Evolutionary conservation across 2,888 invertebrate genomes (phyloP), one percentile per base, ranked within the genome.

Genomic region (Tribolium freemani): DNA sequence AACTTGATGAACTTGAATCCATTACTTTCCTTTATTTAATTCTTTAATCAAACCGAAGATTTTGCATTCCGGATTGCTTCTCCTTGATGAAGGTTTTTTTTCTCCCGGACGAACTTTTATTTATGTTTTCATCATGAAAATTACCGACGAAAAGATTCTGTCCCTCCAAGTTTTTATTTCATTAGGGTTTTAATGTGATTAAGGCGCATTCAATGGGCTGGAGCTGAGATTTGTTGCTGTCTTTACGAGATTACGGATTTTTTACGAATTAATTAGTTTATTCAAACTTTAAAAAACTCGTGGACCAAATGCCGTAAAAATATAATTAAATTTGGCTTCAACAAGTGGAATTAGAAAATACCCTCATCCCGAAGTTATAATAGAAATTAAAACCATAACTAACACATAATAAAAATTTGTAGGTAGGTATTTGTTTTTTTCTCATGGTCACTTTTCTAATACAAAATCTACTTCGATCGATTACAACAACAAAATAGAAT

Each of bases 1-100:
- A 83, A 80, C 81, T 81, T 81, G 79, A 82, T 81, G 80, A 80
- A 80, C 78, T 75, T 71, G 75, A 76, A 77, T 77, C 76, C 76
- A 75, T 77, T 76, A 75, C 75, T 74, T 75, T 66, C 64, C 71
- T 74, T 74, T 73, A 72, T 75, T 74, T 76, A 78, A 77, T 77
- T 75, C 75, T 72, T 78, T 78, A 78, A 77, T 77, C 74, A 75
- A 75, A 66, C 69, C 70, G 68, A 75, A 73, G 69, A 73, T 73
- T 75, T 75, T 63, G 67, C 73, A 71, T 71, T 60, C 44, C 9
- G 56, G 51, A 71, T 71, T 68, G 68, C 68, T 46, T 26, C 30
- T 54, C 20, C 46, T 26, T 46, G 50, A 46, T 21, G 45, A 26
- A 10, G 21, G 20, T 51, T 67, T 67, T 67, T 67, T 60, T 53